phyloP scores from a whole-genome alignment of 2,888 invertebrate genomes.

The Phragmatobia fuliginosa region DNA sequence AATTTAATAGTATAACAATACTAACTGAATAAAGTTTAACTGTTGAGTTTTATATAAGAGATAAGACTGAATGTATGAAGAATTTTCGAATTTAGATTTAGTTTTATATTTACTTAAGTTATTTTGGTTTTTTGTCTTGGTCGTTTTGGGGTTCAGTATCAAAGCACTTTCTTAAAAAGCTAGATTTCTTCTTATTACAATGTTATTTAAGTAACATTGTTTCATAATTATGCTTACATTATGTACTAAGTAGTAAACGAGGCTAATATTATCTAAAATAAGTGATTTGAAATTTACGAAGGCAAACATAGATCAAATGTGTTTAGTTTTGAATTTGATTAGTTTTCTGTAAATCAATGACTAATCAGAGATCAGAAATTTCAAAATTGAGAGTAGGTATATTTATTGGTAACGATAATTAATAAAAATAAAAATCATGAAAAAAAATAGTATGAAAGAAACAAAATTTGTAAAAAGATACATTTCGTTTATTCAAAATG shows the following conservation, averaged over 20 bases:
- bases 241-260: too few species aligned
- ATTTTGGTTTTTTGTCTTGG: background rate
- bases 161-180: background rate
- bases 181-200: background rate
- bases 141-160: background rate
- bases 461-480: background rate
- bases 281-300: too few species aligned
- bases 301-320: background rate
- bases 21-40: too few species aligned
- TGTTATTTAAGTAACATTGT: background rate
- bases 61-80: too few species aligned
- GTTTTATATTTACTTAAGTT: background rate
- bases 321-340: background rate
- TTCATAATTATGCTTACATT: too few species aligned
- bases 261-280: too few species aligned
- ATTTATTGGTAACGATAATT: too few species aligned
- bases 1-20: background rate
- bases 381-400: too few species aligned
- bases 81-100: background rate
- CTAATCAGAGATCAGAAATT: background rate
- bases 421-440: too few species aligned
- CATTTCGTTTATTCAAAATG: background rate
- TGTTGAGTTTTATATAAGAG: too few species aligned
- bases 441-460: background rate
- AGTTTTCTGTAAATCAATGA: background rate